Base-by-base conservation (phyloP, 1,140 invertebrate species). In the Anastrepha ludens region DNA sequence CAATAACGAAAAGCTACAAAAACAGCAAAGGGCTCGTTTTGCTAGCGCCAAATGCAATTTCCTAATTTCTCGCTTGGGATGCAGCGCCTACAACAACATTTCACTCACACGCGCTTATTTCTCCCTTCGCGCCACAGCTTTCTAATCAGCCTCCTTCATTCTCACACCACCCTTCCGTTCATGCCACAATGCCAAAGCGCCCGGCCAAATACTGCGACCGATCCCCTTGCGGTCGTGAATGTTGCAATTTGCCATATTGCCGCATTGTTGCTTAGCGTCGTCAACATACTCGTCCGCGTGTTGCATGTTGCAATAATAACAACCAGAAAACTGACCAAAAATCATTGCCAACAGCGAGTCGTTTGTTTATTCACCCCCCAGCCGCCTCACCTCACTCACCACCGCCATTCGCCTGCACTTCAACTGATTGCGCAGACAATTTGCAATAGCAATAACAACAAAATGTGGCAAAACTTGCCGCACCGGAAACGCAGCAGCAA, bases 371-470 rank as follows among this genome's bases (percentile, higher is more conserved):
- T 41, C 64, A 4, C 20, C 65, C 3, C 20, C 5, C 67, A 55
- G 74, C 74, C 70, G 70, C 70, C 17, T 17, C 55, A 13, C 55
- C 29, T 29, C 29, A 17, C n/a, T 62, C 15, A 1, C 6, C 4
- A 4, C 39, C 39, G 39, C 67, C 41, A 47, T 13, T 39, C 2
- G 74, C 50, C 44, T 81, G 74, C 74, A 81, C 74, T 81, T n/a
- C 74, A 55, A 81, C 74, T 81, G 74, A 81, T 81, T 81, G 74
- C 74, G 47, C 74, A 81, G 74, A 81, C 74, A 58, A 81, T 81
- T 74, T 81, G 74, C 47, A 81, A 81, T 50, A 20, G 44, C 44
- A 29, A 13, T 17, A 13, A 9, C 17, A 81, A 55, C 47, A 81
- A 81, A n/a, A 81, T 81, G 74, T 29, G 50, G 47, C 47, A 29